Evolutionary conservation across 2,113 vertebrate species (phyloP), one percentile per base, ranked within the genome.

Genomic region (Ptilonorhynchus violaceus): DNA sequence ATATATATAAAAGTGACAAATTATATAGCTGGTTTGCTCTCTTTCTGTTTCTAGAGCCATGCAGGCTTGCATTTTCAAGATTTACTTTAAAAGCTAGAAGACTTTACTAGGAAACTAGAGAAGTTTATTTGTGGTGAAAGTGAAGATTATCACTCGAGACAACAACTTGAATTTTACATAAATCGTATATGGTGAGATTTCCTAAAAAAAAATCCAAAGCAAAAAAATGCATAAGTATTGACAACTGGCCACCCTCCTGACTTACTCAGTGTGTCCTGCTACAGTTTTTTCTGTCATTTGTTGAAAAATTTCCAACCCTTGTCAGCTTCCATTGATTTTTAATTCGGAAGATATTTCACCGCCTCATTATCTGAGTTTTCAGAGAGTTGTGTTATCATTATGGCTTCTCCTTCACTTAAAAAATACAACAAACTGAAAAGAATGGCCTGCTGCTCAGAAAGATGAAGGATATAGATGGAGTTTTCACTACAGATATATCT

Each of bases 311-410:
- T 77, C 24, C 63, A 83, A 20, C 15, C 59, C 41, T 66, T 27
- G 5, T 31, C 35, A 41, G 13, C 22, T 77, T 62, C 75, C 70
- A 76, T 27, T 13, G 2, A 70, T 70, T 84, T 67, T 44, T 76
- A 50, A 58, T 74, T 83, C 5, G 1, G 15, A 50, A 37, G 53
- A 9, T 24, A n/a, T 68, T 93, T 87, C 27, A 60, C 31, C 37
- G 41, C n/a, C 0, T 0, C 15, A 4, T 37, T 77, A 35, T 19
- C 53, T 18, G 30, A 74, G 25, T 30, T 79, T 85, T 53, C 75
- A 39, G 39, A 52, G 10, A 62, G 11, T 2, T 55, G 37, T 11
- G 5, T 50, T 53, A 41, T 6, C 67, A 17, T 33, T 42, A 58
- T 2, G 23, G 56, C 30, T 70, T 70, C 35, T 84, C 59, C 41